Evolutionary conservation across 2,797 vertebrate species (phyloP).

Genomic region (Carcharodon carcharias): DNA sequence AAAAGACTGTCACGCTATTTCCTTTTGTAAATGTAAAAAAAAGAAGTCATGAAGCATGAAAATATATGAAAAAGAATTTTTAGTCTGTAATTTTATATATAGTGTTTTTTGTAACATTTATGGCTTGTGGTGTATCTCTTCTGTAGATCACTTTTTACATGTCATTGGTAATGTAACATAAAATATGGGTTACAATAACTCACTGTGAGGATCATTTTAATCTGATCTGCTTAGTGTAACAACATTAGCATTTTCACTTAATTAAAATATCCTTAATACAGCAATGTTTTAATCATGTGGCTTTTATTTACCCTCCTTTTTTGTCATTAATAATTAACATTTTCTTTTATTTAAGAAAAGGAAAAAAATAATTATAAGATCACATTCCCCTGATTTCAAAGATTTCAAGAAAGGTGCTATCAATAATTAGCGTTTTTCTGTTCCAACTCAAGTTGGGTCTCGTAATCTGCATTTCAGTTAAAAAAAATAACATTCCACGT

Average conservation of each 20-base stretch:
- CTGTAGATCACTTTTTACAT: constrained; percentile 74
- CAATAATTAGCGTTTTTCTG: constrained; percentile 73
- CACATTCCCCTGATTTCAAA: constrained; percentile 61
- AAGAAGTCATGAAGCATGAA: background rate
- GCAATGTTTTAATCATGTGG: constrained; percentile 93
- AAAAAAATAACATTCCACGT: constrained; percentile 66
- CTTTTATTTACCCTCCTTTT: constrained; percentile 78
- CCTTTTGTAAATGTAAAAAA: constrained; percentile 21
- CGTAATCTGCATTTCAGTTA: constrained; percentile 75
- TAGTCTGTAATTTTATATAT: background rate
- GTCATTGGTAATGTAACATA: constrained; percentile 90
- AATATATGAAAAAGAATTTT: constrained; percentile 4
- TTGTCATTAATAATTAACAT: constrained; percentile 76
- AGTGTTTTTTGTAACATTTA: background rate
- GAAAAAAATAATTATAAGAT: constrained; percentile 43
- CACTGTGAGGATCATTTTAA: constrained; percentile 69
- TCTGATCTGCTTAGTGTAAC: constrained; percentile 99
- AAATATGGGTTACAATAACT: constrained; percentile 99
- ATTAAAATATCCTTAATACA: constrained; percentile 92
- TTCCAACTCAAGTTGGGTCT: constrained; percentile 75
- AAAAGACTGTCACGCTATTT: constrained; percentile 18
- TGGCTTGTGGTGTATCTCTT: constrained; percentile 70
- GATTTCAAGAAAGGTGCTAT: constrained; percentile 69
- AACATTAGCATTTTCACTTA: constrained; percentile 99
- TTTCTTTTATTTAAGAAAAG: constrained; percentile 79